These are phyloP conservation scores for Amniataba percoides DNA, from an alignment of 2,797 vertebrate genomes.

Conservation along the genomic window DNA sequence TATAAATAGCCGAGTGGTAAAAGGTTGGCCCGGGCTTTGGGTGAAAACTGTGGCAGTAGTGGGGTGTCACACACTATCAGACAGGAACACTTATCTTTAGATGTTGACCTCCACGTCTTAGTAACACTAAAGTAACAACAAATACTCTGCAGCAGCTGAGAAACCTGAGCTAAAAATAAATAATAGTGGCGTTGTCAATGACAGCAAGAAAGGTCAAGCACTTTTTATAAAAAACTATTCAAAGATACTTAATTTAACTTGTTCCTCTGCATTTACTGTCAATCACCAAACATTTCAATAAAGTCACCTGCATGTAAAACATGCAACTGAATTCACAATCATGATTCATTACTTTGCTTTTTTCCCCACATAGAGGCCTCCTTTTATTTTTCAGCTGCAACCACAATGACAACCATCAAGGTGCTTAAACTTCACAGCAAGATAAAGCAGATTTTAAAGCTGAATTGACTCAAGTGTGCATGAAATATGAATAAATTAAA, in stretches of 20 bases:
- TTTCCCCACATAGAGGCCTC: not conserved
- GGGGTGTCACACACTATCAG: not conserved
- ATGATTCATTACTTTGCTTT: not conserved
- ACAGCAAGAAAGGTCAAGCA: not conserved
- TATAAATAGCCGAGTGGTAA: constrained; percentile 3
- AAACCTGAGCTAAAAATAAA: not conserved
- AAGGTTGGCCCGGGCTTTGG: not conserved
- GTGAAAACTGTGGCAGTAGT: not conserved
- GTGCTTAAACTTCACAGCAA: not conserved
- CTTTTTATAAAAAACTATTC: not conserved
- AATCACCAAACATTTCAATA: not conserved
- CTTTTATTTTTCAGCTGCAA: not conserved
- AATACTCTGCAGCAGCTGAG: not conserved
- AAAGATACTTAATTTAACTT: not conserved
- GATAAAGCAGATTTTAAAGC: not conserved
- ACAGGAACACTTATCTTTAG: not conserved
- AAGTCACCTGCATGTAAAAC: no score
- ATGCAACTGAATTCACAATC: no score
- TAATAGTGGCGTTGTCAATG: not conserved
- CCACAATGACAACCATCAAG: not conserved
- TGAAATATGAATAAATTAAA: not conserved
- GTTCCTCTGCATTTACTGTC: not conserved
- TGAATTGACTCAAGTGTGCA: not conserved
- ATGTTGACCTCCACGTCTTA: not conserved
- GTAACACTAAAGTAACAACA: not conserved